Evolutionary conservation across 2,888 invertebrate species (phyloP).

Genomic region (Eretmocerus hayati): DNA sequence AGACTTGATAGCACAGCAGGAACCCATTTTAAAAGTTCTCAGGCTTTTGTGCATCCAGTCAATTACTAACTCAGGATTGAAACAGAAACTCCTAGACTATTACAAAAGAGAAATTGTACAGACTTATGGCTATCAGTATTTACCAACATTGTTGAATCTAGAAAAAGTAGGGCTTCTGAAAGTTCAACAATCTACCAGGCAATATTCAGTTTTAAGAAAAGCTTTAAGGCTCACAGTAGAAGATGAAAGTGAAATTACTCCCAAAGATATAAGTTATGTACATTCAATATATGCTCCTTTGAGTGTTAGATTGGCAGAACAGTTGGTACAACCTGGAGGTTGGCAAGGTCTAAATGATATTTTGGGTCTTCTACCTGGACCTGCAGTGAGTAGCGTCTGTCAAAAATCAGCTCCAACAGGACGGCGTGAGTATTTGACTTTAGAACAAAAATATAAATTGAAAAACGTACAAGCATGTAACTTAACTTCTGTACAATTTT

Average conservation of each 20-base stretch:
- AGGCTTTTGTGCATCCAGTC: constrained; percentile 91
- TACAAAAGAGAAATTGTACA: constrained; percentile 70
- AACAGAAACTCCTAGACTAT: constrained; percentile 71
- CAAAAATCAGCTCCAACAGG: constrained; percentile 22
- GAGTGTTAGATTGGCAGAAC: constrained; percentile 78
- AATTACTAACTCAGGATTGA: constrained; percentile 84
- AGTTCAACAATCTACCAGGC: constrained; percentile 64
- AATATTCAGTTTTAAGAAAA: constrained; percentile 72
- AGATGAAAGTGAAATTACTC: constrained; percentile 75
- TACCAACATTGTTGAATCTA: constrained; percentile 75
- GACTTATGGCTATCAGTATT: constrained; percentile 80
- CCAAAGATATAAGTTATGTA: constrained; percentile 84
- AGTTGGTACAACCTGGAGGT: constrained; percentile 66
- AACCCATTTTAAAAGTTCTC: constrained; percentile 74
- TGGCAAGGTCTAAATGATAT: constrained; percentile 80
- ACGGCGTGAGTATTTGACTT: constrained; percentile 27
- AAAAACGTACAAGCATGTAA: too few species aligned
- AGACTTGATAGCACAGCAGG: constrained; percentile 80
- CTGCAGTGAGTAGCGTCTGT: constrained; percentile 47
- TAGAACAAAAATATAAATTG: too few species aligned
- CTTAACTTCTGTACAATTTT: too few species aligned
- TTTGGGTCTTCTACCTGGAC: constrained; percentile 75
- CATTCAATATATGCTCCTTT: constrained; percentile 92
- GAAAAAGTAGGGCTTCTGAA: constrained; percentile 80
- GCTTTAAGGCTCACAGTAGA: constrained; percentile 80